Evolutionary conservation across 2,888 invertebrate genomes (phyloP), one percentile per base, ranked within the genome.

Genomic region (Chirona hameri): DNA sequence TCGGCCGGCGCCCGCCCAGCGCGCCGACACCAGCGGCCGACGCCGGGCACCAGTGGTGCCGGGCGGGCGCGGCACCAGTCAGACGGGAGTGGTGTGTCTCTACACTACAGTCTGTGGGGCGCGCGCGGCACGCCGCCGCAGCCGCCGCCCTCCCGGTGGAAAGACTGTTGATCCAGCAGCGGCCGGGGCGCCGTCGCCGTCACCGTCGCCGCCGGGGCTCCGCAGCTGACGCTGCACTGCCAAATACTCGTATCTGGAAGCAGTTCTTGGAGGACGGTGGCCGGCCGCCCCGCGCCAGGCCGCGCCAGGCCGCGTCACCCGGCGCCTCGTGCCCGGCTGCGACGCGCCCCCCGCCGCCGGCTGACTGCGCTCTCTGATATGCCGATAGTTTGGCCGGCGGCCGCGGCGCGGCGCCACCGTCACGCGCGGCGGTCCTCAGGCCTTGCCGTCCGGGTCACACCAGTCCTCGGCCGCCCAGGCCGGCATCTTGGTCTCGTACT

Each of bases 391-490:
- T 10, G 60, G 60, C 60, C 60, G 57, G 18, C 57, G 57, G 57
- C 21, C 14, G 57, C 60, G 60, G 60, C 24, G n/a, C 60, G 60
- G 60, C n/a, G n/a, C 60, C n/a, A 24, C 60, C 60, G 24, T 60
- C 60, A 21, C n/a, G 60, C 60, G n/a, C 48, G 48, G 48, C 48
- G 48, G 9, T 12, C 48, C 48, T 48, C 48, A 48, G 12, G 48
- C 48, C 48, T 48, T 76, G 76, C 24, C 82, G 15, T 83, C 84
- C 29, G 87, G 85, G 86, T 94, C 94, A 83, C 90, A 90, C 96
- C 96, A 97, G 86, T 95, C 94, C 82, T 93, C 91, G 87, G 91
- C 91, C 65, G 98, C 97, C 98, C 98, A 98, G 82, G 93, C 93
- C 0, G 98, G 98, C 86, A 97, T 90, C 87, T 94, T 93, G 1